These are phyloP conservation scores for Adelognathus sp. DNA, from an alignment of 2,888 invertebrate species.

Conservation along the genomic window DNA sequence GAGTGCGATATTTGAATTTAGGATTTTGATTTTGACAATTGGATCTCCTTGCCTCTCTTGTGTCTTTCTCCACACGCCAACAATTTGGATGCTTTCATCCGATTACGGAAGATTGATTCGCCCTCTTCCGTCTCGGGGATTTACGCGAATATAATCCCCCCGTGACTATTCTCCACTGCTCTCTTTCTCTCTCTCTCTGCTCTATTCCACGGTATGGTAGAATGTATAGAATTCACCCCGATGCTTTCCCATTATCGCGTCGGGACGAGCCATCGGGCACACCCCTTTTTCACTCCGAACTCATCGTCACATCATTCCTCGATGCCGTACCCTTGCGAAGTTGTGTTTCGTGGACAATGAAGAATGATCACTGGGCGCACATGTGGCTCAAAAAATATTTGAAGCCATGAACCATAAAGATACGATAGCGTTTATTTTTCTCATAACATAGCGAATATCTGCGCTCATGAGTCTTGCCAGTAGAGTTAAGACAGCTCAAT, in stretches of 20 bases:
- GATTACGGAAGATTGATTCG: constrained; percentile 69
- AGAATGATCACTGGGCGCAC: constrained; percentile 25
- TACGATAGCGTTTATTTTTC: background rate
- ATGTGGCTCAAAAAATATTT: background rate
- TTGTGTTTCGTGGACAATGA: constrained; percentile 46
- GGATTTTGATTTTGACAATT: constrained; percentile 72
- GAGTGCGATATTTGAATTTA: constrained; percentile 74
- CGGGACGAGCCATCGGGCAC: constrained; percentile 36
- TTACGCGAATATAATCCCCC: constrained; percentile 24
- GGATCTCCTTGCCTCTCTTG: constrained; percentile 41
- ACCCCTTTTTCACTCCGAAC: constrained; percentile 45
- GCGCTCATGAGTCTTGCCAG: background rate
- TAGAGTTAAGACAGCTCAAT: constrained; percentile 40
- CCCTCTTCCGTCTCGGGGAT: constrained; percentile 50
- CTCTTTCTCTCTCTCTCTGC: constrained; percentile 36
- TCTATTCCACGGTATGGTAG: constrained; percentile 1
- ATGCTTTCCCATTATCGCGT: constrained; percentile 51
- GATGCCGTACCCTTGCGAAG: constrained; percentile 16
- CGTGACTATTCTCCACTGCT: constrained; percentile 30
- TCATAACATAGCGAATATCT: background rate
- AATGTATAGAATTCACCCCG: constrained; percentile 24
- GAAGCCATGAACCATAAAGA: background rate
- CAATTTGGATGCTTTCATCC: constrained; percentile 67
- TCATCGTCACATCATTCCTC: constrained; percentile 28
- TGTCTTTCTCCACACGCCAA: constrained; percentile 34